Base-by-base conservation (phyloP, 2,797 vertebrate species). In the Myoxocephalus aenaeus region DNA sequence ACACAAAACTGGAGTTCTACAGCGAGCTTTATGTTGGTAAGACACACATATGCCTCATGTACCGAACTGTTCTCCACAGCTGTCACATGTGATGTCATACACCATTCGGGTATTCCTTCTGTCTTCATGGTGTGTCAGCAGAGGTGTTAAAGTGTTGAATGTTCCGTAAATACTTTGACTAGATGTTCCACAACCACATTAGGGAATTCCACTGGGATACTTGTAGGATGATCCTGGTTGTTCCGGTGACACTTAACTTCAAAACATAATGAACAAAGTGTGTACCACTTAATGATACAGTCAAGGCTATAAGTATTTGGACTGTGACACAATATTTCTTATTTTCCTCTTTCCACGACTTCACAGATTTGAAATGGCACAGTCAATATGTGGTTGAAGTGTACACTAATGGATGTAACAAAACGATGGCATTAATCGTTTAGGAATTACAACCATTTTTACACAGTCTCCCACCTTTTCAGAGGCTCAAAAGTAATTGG, bases 1-100 rank as follows among this genome's bases (percentile, higher is more conserved):
- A 98, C 91, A 96, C 96, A 0, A 94, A 96, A 10, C 94, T 97
- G 70, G 95, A 98, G 73, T 90, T 97, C 76, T 97, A 96, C 94
- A 98, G 96, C 72, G 96, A 99, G 77, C 94, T 99, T 1, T 98
- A 96, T 32, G 94, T 99, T 0, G 98, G 98, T 99, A 94, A 96
- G 97, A 63, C 32, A 29, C 22, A 67, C 48, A 18, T 13, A 50
- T 11, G 56, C 2, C 56, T 32, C 15, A 48, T 46, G 3, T 5
- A 17, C 62, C 51, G 18, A 54, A 29, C 8, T 42, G 13, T 34
- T 48, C n/a, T 9, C 42, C 34, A 22, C 29, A 64, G 15, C 9
- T 40, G 54, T 56, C 38, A 57, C 10, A 42, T 42, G 12, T 48
- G 32, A 38, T 42, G 20, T 54, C 22, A 12, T 57, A 38, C 50